A percentile compares a stretch with the other conserved stretches of the same genome.
Conservation (phyloP, 2,888 invertebrate species). For the Trachelus troglodyta region DNA sequence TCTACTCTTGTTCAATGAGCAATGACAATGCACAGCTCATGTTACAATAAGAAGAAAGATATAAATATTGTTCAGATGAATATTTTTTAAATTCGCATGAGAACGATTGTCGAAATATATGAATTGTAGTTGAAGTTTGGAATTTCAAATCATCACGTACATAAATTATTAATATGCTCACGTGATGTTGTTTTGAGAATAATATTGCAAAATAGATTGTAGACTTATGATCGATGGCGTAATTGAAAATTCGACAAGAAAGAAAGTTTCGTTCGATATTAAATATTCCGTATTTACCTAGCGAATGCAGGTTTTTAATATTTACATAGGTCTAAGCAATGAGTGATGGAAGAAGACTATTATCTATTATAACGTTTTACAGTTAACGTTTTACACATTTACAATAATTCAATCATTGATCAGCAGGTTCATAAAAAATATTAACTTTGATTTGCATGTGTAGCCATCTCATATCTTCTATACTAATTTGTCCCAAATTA, state of each 20-base stretch:
- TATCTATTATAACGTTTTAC: not conserved
- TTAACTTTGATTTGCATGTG: not conserved
- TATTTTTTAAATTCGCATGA: constrained; percentile 16
- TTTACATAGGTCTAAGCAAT: not conserved
- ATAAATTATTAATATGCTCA: not conserved
- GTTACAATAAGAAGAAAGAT: constrained; percentile 7
- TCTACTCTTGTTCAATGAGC: constrained; percentile 58
- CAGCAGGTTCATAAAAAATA: not conserved
- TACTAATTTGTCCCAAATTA: not conserved
- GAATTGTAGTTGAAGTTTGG: constrained; percentile 19
- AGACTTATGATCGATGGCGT: no score
- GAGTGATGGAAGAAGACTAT: not conserved
- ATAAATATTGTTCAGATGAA: constrained; percentile 20
- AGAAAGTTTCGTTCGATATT: not conserved
- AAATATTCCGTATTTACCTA: not conserved
- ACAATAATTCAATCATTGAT: not conserved
- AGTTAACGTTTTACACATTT: not conserved
- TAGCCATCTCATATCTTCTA: not conserved
- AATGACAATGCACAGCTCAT: constrained; percentile 1
- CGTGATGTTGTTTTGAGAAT: not conserved
- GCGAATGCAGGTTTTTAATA: not conserved
- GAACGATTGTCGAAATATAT: constrained; percentile 14
- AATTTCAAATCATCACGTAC: not conserved
- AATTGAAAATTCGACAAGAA: not conserved
- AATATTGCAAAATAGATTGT: no score